Conservation (phyloP, 2,113 vertebrate species). For the Smithornis capensis region DNA sequence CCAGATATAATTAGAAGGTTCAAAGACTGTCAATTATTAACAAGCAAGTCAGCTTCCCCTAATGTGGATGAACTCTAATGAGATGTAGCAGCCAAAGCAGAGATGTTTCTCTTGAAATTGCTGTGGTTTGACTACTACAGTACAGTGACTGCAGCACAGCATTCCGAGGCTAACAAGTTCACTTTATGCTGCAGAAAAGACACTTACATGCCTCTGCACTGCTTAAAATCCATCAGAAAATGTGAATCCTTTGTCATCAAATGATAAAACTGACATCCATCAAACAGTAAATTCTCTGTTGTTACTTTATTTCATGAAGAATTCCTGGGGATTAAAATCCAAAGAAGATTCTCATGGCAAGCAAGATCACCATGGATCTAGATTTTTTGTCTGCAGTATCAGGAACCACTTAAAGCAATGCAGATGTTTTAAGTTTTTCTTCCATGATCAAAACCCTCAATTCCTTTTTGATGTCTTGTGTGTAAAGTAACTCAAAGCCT, state of each 20-base stretch:
- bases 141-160: not conserved
- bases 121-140: not conserved
- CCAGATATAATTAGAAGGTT: not conserved
- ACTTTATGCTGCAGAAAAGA: not conserved
- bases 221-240: slow-evolving; percentile 1
- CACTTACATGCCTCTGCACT: not conserved
- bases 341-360: not conserved
- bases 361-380: slow-evolving; percentile 26
- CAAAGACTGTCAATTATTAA: not conserved
- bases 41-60: not conserved
- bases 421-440: not conserved
- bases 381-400: not conserved
- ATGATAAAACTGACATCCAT: slow-evolving; percentile 22
- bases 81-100: not conserved
- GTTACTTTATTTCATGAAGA: slow-evolving; percentile 6
- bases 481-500: slow-evolving; percentile 45
- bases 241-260: slow-evolving; percentile 21
- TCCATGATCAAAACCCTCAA: slow-evolving; percentile 31
- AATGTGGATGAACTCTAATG: not conserved
- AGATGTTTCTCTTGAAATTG: not conserved
- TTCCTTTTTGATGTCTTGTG: slow-evolving; percentile 25
- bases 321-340: slow-evolving; percentile 35
- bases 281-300: slow-evolving; percentile 28
- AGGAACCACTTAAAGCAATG: slow-evolving; percentile 40
- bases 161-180: not conserved